A percentile compares a stretch with the other conserved stretches of the same genome.
These are phyloP conservation scores for Trachelipus rathkii DNA, from an alignment of 1,140 invertebrate species.

Conservation along the genomic window DNA sequence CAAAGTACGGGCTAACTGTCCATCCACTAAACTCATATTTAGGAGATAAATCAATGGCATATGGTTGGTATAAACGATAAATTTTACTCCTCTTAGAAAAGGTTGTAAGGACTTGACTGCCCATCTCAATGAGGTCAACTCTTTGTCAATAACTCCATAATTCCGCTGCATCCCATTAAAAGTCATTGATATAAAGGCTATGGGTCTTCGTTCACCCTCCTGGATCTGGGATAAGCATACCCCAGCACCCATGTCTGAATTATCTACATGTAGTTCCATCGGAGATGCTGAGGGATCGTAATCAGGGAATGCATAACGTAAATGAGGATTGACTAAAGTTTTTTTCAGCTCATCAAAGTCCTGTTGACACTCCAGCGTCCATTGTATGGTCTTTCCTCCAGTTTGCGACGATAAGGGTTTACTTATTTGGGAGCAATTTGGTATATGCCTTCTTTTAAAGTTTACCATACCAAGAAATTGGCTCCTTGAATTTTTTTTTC, in stretches of 20 bases:
- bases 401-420: neutral
- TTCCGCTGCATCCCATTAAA: neutral
- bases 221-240: neutral
- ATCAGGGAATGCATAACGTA: neutral
- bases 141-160: neutral
- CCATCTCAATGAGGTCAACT: neutral
- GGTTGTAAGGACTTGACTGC: neutral
- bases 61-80: neutral
- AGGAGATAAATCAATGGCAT: neutral
- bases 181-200: neutral
- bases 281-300: neutral
- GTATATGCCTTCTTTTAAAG: neutral
- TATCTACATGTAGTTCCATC: constrained; percentile 5
- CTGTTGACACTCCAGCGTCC: neutral
- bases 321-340: neutral
- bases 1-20: neutral
- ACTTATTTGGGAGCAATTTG: neutral
- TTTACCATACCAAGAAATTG: neutral
- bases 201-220: neutral
- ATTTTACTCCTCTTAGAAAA: neutral
- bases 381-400: neutral
- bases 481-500: neutral
- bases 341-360: neutral
- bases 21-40: neutral
- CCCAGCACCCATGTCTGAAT: neutral